A percentile compares a stretch with the other conserved stretches of the same genome.
These are phyloP conservation scores for Microdon myrmicae DNA, from an alignment of 2,888 invertebrate genomes.

Conservation along the genomic window DNA sequence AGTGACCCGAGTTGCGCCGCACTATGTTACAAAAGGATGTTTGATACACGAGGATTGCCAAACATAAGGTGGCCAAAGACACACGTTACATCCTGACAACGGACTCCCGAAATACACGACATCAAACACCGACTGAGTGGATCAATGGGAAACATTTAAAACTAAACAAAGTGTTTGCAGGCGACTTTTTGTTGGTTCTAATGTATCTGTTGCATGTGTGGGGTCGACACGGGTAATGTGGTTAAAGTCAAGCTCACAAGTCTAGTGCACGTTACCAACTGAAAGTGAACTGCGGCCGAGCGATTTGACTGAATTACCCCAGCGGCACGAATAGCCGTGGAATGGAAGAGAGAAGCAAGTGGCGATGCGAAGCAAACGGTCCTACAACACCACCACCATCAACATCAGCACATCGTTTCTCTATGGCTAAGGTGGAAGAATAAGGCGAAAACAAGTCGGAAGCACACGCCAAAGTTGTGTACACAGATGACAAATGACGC, in stretches of 20 bases:
- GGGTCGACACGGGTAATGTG: conserved; percentile 31
- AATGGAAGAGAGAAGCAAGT: conserved; percentile 18
- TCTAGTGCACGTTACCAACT: conserved; percentile 47
- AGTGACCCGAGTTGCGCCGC: too few relatives aligned
- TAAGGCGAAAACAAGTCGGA: conserved; percentile 13
- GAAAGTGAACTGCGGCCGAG: conserved; percentile 46
- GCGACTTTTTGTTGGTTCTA: too few relatives aligned
- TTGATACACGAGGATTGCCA: too few relatives aligned
- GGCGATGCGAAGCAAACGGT: conserved; percentile 21
- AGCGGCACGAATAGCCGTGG: conserved; percentile 39
- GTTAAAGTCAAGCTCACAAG: conserved; percentile 35
- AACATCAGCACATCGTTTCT: too few relatives aligned
- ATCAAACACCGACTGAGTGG: too few relatives aligned
- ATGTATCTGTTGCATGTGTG: conserved; percentile 47
- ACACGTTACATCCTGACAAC: too few relatives aligned
- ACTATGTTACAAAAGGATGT: too few relatives aligned
- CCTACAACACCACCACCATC: too few relatives aligned
- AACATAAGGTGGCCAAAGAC: too few relatives aligned
- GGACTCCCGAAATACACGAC: too few relatives aligned
- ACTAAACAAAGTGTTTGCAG: conserved; percentile 16
- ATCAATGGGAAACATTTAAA: too few relatives aligned
- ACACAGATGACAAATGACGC: conserved; percentile 8
- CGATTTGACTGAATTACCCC: conserved; percentile 45
- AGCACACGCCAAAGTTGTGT: conserved; percentile 18
- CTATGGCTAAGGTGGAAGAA: conserved; percentile 13